Base-by-base conservation (phyloP, 2,888 invertebrate species). In the Lamellibrachia columna region DNA sequence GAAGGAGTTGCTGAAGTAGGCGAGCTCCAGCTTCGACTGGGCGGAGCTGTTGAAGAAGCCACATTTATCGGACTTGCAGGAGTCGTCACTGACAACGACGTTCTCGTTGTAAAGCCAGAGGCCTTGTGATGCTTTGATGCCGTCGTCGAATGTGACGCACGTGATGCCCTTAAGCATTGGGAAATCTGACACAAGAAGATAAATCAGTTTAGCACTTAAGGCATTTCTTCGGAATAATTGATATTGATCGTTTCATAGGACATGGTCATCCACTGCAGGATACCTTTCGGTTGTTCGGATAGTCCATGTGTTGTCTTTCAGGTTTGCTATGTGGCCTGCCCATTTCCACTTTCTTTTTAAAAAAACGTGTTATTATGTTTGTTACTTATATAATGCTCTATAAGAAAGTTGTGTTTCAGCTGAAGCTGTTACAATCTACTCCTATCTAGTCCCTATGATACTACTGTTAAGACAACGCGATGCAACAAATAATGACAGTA, bases 1-100 rank as follows among this genome's bases (percentile, higher is more conserved):
- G 91, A 91, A 91, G 53, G 91, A n/a, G 53, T 91, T 91, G 91
- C 91, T 91, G 91, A 91, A 91, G 91, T 91, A 91, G 91, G 91
- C 91, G 40, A 91, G 91, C 53, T 91, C 91, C 91, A 91, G 22
- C 53, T 91, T 91, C 2, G 91, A 28, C 91, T 53, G 15, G 28
- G 28, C 28, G 91, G 91, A 28, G 91, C 91, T 91, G 91, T 91
- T 91, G 91, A 91, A 91, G 91, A 91, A 91, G 91, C 52, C 91
- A 7, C 91, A 91, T 6, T n/a, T 91, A 15, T 28, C 91, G 22
- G 91, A 91, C 22, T 91, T 91, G 91, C 91, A 91, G 53, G 3
- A n/a, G 52, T 11, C 53, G 6, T 52, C 53, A 53, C 15, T 15
- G 11, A 28, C 15, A 4, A 15, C 52, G 52, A 91, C 91, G 22